Evolutionary conservation across 2,113 vertebrate species (phyloP), one percentile per base, ranked within the genome.

Genomic region (Scomber japonicus): DNA sequence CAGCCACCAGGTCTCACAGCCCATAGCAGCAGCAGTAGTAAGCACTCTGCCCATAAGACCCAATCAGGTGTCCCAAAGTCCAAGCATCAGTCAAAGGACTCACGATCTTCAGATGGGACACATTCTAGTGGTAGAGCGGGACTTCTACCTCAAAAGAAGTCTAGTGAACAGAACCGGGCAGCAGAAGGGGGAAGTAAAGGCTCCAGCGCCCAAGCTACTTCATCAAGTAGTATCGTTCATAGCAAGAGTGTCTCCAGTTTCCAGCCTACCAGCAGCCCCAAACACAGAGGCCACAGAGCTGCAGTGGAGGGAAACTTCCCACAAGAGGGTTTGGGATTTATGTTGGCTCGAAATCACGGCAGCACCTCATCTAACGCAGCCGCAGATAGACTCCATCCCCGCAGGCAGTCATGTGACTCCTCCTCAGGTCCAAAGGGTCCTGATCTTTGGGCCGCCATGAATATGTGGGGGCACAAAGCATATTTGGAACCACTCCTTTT

Each of bases 291-390:
- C 87, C 78, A 96, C 94, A 84, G 92, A 86, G 16, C 62, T 17
- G 35, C 86, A 0, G 82, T 81, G 40, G 97, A 98, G 44, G 97
- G 95, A 59, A 93, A 88, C 1, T 49, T 93, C 69, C 94, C 93
- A 46, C 94, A 87, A 15, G 91, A 92, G 86, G 92, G 92, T 62
- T 31, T 94, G 13, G 91, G 94, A 72, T 96, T 95, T 70, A 91
- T 90, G 66, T 79, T 96, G 81, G 83, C 92, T 21, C 93, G 81
- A 89, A 96, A 96, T 92, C 95, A 96, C 56, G 93, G 77, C 12
- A 85, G 85, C 46, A 75, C 84, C 59, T 76, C 90, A 11, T 86
- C 87, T 12, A 78, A 81, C n/a, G 10, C 71, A 9, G 53, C 76
- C 15, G 45, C 89, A 44, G 82, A 81, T 3, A 88, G 85, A 79